Base-by-base conservation (phyloP, 2,113 vertebrate genomes). In the Numenius arquata region DNA sequence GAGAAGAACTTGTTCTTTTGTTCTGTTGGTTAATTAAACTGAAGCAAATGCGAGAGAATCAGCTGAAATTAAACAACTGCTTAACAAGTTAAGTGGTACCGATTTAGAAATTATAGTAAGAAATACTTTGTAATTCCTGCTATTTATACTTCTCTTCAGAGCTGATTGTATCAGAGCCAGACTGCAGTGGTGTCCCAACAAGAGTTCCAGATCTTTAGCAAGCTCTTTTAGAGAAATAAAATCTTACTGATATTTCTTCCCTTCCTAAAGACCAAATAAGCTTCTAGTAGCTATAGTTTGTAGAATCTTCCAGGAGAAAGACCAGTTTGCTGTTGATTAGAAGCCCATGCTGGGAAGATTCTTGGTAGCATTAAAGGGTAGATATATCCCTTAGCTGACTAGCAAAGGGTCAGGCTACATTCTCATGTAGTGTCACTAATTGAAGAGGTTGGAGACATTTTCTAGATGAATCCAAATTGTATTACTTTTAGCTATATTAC, bases 101-200 rank as follows among this genome's bases (percentile, higher is more conserved):
- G 10, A 92, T 92, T 89, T 92, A 92, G 90, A 95, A 87, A 56
- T 79, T 72, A 15, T 32, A 75, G 71, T 91, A 75, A 93, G 92
- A 96, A 95, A 95, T 93, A 85, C 40, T 65, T 76, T 94, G 87
- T 91, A 56, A 94, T 96, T 94, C 80, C 63, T 95, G 59, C 77
- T 85, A 88, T 95, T 93, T 91, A 78, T 78, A 71, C 70, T 66
- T 91, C 66, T 79, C 88, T 88, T 85, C 76, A 81, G 81, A 84
- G 86, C 89, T 88, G 86, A 83, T 94, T 95, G 95, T 96, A 73
- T 86, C 63, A 38, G 96, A 97, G 97, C 89, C 91, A 88, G 96
- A 97, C 98, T 97, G 98, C 98, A 97, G 98, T 97, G 96, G 77
- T 95, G 52, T 76, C 96, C 94, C 76, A 27, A 89, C 70, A 65